Base-by-base conservation (phyloP, 1,140 invertebrate genomes). In the Helicoverpa zea region DNA sequence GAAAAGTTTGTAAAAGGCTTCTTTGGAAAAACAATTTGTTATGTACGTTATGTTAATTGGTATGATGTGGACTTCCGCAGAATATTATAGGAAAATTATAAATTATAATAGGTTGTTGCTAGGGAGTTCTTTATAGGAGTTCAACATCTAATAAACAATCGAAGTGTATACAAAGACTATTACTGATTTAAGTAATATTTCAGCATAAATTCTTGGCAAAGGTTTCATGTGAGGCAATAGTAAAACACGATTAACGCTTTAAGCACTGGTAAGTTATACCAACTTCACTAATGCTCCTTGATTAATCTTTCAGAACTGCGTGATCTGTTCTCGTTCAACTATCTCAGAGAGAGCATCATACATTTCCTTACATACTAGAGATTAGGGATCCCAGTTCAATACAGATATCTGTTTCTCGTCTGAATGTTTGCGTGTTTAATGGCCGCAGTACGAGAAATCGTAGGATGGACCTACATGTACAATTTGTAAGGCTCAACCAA, bases 401-500 rank as follows among this genome's bases (percentile, higher is more conserved):
- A 72, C 68, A 70, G 47, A 72, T 72, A 72, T 72, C 68, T 52
- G 7, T 52, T 16, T 14, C 14, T 30, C 14, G 18, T 14, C 23
- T 29, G 68, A 54, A 52, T 52, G 68, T 72, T 72, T 72, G 68
- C 68, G 47, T 72, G 68, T 72, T 54, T 52, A 72, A 54, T 72
- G 68, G 68, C 68, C 12, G 30, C 49, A 30, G 68, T 29, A 72
- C 18, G 43, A 68, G 64, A 49, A 68, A 68, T 68, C 43, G 64
- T 68, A 51, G 49, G 13, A 16, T 30, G 49, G 68, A 72, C 49
- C 23, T 52, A 14, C 5, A 49, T 51, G 16, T 51, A 29, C 49
- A 72, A 52, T 30, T 72, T 72, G 47, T 52, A 72, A 72, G 68
- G 68, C 68, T 72, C 68, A 52, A 49, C 64, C 64, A n/a, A 68